These are phyloP conservation scores for Drosophila prolongata DNA, from an alignment of 2,888 invertebrate genomes.

Conservation along the genomic window DNA sequence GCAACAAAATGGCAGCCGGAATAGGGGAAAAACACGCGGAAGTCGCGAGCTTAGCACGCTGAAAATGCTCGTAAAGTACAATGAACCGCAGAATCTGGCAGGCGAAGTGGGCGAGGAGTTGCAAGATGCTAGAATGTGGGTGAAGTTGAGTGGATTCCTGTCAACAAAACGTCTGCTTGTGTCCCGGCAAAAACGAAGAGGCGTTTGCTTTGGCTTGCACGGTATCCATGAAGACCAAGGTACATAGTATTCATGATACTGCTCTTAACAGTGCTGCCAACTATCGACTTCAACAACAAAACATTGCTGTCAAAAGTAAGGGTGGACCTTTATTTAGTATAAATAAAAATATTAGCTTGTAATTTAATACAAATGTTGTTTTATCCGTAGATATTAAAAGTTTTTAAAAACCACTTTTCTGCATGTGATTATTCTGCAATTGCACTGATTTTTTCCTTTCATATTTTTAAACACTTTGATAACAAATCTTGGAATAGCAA, in stretches of 20 bases:
- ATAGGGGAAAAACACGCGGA: slow-evolving; percentile 63
- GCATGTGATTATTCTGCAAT: too few species aligned
- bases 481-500: too few species aligned
- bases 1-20: slow-evolving; percentile 66
- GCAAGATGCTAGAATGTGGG: slow-evolving; percentile 26
- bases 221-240: background rate
- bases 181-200: slow-evolving; percentile 35
- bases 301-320: too few species aligned
- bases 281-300: too few species aligned
- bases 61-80: slow-evolving; percentile 71
- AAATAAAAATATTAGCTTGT: too few species aligned
- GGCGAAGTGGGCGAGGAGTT: slow-evolving; percentile 1
- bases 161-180: slow-evolving; percentile 56
- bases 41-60: slow-evolving; percentile 56
- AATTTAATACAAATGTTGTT: too few species aligned
- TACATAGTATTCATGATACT: background rate
- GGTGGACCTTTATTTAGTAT: too few species aligned
- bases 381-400: too few species aligned
- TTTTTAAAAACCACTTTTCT: too few species aligned
- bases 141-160: slow-evolving; percentile 68
- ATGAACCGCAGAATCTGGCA: slow-evolving; percentile 59
- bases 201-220: slow-evolving; percentile 55
- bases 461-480: too few species aligned
- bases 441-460: too few species aligned
- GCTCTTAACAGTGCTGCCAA: background rate